Base-by-base conservation (phyloP, 2,113 vertebrate species). In the Lontra canadensis region DNA sequence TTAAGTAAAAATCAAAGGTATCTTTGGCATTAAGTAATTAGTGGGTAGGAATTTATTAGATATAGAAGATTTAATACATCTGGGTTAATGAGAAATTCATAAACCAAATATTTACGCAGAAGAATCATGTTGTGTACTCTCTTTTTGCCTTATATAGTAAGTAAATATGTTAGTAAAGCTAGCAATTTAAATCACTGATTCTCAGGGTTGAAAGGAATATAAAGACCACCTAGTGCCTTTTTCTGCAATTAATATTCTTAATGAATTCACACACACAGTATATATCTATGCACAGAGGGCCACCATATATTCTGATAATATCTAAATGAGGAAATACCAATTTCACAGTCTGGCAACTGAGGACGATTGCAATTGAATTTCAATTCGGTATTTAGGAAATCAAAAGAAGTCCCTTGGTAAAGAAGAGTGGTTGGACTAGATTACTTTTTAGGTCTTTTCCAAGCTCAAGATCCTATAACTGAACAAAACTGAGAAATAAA, bases 241-340 rank as follows among this genome's bases (percentile, higher is more conserved):
- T 95, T 96, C 84, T 96, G 81, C 83, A 98, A 98, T 98, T 98
- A 97, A 98, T 92, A 95, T 97, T 97, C 98, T 97, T 98, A 97
- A 98, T 95, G 94, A 98, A 97, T 96, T 98, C 93, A 39, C 6
- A 94, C 42, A 97, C 52, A 95, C 57, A 97, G 1, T 96, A 88
- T 98, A 97, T 73, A 65, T 79, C 89, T 88, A 92, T 93, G 94
- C 94, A 89, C 69, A 89, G 95, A 98, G 96, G 73, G 85, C 20
- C 81, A 63, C 92, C 42, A 83, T 92, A 86, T 86, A 93, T 96
- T 92, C 84, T 82, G 88, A 98, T 88, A 98, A 90, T 83, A 74
- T 95, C 98, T 98, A 98, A 98, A 98, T 95, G 98, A 98, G 91
- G 82, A 97, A 98, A 91, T 29, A 93, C 93, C 88, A 96, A 97